Evolutionary conservation across 2,113 vertebrate genomes (phyloP).

Genomic region (Dinomys branickii): DNA sequence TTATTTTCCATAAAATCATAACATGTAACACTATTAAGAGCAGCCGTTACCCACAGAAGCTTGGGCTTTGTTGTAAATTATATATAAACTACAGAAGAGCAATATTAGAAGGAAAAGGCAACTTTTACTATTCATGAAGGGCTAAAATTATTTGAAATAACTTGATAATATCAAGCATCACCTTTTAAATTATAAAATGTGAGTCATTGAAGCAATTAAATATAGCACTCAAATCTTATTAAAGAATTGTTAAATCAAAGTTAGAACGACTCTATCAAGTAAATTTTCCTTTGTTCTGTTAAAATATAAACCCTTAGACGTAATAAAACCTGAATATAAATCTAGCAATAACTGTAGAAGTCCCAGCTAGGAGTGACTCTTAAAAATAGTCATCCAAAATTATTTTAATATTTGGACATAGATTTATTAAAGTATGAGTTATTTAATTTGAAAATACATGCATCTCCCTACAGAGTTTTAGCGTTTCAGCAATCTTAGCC

Average conservation of each 20-base stretch:
- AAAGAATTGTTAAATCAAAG: constrained; percentile 37
- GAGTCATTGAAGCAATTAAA: constrained; percentile 54
- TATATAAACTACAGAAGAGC: background rate
- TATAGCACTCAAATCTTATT: constrained; percentile 45
- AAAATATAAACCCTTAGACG: background rate
- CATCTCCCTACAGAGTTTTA: background rate
- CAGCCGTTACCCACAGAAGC: background rate
- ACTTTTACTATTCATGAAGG: constrained; percentile 35
- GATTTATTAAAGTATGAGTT: constrained; percentile 42
- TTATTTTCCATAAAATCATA: background rate
- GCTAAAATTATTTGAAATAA: background rate
- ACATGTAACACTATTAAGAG: background rate
- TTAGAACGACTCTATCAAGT: background rate
- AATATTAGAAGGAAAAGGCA: background rate
- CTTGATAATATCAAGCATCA: background rate
- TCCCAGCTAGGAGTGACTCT: background rate
- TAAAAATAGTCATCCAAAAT: constrained; percentile 32
- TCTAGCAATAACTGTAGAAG: background rate
- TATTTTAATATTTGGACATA: constrained; percentile 26
- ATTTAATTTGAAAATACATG: constrained; percentile 44
- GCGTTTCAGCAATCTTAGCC: background rate
- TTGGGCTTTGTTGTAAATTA: constrained; percentile 8
- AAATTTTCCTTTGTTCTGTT: constrained; percentile 49
- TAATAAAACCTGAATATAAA: constrained; percentile 37
- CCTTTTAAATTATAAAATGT: constrained; percentile 53